Evolutionary conservation across 2,888 invertebrate genomes (phyloP), one percentile per base, ranked within the genome.

Genomic region (Lepidonotus clava): DNA sequence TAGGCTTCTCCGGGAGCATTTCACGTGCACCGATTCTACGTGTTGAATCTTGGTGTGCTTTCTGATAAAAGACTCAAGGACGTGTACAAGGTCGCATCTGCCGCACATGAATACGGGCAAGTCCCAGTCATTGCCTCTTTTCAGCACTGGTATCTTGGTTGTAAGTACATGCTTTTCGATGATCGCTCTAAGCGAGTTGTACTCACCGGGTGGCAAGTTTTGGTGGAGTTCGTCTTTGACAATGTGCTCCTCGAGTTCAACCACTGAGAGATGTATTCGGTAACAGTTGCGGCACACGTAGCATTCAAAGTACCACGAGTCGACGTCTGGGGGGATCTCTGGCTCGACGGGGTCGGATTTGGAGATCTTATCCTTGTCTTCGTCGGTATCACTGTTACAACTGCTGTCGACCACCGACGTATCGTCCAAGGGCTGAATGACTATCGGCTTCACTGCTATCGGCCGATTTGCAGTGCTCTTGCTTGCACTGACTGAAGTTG

Each of bases 261-360:
- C n/a, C 28, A 32, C 11, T 2, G 41, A 46, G 32, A 51, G 51
- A 21, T 24, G 32, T 24, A 80, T 11, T 11, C 28, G 41, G 46
- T 46, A n/a, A 18, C 80, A 80, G n/a, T 46, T 80, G 18, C 80
- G 80, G 21, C 80, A 80, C 1, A 80, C 28, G 24, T 80, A 80
- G n/a, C 21, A 80, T 21, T n/a, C 24, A 46, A 41, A 14, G 32
- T 46, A 80, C 41, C 6, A 71, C 21, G 34, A 38, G 2, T 61
- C 28, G 21, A 61, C 28, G 28, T 61, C 24, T 24, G n/a, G n/a
- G n/a, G n/a, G n/a, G n/a, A n/a, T n/a, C n/a, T 61, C 2, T 14
- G 5, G 61, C 28, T 61, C 61, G 28, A 2, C n/a, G n/a, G n/a
- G 14, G n/a, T 5, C 71, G 32, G 38, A 14, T 4, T 34, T 36